Base-by-base conservation (phyloP, 2,113 vertebrate species). In the Siphamia tubifer region DNA sequence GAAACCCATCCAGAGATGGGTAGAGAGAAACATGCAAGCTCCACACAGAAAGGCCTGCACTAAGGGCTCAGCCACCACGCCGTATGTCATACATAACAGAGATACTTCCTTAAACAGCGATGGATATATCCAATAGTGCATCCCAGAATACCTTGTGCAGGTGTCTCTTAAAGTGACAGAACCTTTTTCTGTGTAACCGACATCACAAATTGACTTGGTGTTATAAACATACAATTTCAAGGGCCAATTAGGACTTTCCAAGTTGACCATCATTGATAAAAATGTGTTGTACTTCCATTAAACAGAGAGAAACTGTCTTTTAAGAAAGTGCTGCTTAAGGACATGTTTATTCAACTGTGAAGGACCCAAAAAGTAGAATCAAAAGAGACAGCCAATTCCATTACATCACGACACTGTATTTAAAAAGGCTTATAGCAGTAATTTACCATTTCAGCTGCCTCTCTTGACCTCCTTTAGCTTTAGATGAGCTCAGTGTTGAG, bases 341-440 rank as follows among this genome's bases (percentile, higher is more conserved):
- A 53, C 15, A 17, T 34, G 52, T 78, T 64, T 63, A 71, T 79
- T 68, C 69, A 61, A 36, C 61, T 72, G 62, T 45, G 49, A 87
- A 49, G 27, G 52, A 27, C 27, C 70, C 70, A 58, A 38, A 74
- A 66, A 55, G 31, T 47, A 45, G 52, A 83, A 72, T 84, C 49
- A 54, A 74, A 66, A 69, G 75, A 73, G 58, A 67, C 27, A 7
- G 75, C 49, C 83, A 70, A 68, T 85, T 86, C 77, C 70, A 83
- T 90, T 61, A 87, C 87, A 86, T 82, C 76, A 83, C 43, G 43
- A 45, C 71, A 65, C 44, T 8, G 45, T 53, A 77, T 81, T 83
- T 43, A 82, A 83, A 83, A 82, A 58, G 71, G 39, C 75, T 66
- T 58, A 55, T 40, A 63, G 70, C 54, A 8, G 69, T 69, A 52